Evolutionary conservation across 2,888 invertebrate genomes (phyloP).

Genomic region (Pristionchus arcanus): DNA sequence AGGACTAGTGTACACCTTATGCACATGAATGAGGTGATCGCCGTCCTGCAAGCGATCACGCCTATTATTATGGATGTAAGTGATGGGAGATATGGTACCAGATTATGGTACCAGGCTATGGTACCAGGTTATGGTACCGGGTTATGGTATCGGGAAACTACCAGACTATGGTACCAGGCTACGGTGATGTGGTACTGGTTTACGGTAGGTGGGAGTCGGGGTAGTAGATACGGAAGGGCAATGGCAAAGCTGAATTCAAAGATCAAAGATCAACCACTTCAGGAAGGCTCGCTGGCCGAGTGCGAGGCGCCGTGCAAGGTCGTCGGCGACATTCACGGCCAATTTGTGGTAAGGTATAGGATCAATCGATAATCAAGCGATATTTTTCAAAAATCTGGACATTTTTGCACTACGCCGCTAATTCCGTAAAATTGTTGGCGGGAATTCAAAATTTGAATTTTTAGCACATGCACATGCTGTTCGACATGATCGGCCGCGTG

Average conservation of each 20-base stretch:
- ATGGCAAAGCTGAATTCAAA: not conserved
- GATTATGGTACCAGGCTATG: no score
- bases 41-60: conserved; percentile 65
- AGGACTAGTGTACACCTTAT: no score
- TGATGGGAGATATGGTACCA: not conserved
- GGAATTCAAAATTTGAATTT: not conserved
- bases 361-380: not conserved
- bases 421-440: not conserved
- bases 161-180: not conserved
- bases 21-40: no score
- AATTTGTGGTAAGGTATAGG: conserved; percentile 66
- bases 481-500: conserved; percentile 73
- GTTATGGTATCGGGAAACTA: no score
- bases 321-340: conserved; percentile 74
- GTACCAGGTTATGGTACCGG: not conserved
- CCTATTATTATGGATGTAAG: conserved; percentile 60
- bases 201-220: no score
- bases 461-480: conserved; percentile 70
- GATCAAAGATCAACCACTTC: conserved; percentile 58
- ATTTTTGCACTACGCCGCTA: not conserved
- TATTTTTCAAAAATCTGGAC: not conserved
- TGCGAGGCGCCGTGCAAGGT: conserved; percentile 74
- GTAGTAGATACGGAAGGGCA: not conserved
- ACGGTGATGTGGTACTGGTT: no score
- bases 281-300: conserved; percentile 69